phyloP scores from a whole-genome alignment of 2,113 vertebrate species.

The Charina bottae region DNA sequence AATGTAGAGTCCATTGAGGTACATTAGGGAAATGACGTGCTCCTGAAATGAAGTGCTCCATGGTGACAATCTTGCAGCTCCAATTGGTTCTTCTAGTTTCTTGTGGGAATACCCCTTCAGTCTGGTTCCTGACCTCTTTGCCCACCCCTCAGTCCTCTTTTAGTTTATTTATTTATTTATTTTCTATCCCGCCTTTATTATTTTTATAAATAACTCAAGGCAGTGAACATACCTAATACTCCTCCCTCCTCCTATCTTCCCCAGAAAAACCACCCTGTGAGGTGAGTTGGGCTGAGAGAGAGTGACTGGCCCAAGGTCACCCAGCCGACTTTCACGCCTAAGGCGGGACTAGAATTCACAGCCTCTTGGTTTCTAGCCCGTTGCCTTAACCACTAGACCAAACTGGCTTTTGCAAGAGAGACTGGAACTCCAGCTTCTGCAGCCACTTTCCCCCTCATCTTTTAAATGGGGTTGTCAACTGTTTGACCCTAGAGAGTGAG shows the following conservation, averaged over 20 bases:
- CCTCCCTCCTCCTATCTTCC: no score
- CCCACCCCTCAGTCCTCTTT: neutral
- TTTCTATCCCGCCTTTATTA: no score
- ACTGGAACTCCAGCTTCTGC: neutral
- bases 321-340: no score
- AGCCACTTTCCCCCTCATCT: neutral
- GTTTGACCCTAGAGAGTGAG: neutral
- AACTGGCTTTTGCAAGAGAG: neutral
- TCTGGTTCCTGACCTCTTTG: neutral
- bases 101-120: neutral
- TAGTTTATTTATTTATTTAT: no score
- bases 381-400: no score
- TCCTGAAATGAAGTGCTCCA: neutral
- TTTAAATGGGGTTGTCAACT: neutral
- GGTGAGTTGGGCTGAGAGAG: no score
- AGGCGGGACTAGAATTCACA: no score
- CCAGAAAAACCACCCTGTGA: no score
- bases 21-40: neutral
- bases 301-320: no score
- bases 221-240: no score
- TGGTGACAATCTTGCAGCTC: neutral
- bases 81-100: neutral
- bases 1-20: neutral
- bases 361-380: no score
- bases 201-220: no score